phyloP scores from a whole-genome alignment of 2,113 vertebrate species.

The Polypterus senegalus region DNA sequence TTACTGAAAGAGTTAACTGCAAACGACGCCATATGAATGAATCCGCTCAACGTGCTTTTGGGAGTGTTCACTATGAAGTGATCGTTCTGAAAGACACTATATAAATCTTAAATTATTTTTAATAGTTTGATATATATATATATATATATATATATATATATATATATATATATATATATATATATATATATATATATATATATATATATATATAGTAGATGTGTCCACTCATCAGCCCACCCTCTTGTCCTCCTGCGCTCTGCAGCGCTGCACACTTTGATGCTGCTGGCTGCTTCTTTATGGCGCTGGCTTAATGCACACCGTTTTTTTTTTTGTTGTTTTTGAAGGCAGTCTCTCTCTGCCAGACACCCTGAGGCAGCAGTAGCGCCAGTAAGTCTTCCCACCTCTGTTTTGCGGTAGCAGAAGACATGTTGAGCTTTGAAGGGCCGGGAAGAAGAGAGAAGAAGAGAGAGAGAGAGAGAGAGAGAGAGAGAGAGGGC shows the following conservation, averaged over 20 bases:
- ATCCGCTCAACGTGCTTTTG: neutral
- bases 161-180: no score
- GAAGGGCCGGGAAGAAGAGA: slow-evolving; percentile 41
- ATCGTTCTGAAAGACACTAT: neutral
- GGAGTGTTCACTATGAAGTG: neutral
- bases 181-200: no score
- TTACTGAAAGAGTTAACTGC: neutral
- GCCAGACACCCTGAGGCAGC: slow-evolving; percentile 71
- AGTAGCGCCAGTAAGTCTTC: slow-evolving; percentile 69
- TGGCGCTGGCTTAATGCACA: slow-evolving; percentile 37
- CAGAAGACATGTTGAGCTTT: slow-evolving; percentile 70
- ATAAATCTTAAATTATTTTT: no score
- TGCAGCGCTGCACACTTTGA: slow-evolving; percentile 32
- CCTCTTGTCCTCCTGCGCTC: no score
- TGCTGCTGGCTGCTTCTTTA: slow-evolving; percentile 34
- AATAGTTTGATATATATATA: no score
- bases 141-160: no score
- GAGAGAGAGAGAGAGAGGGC: slow-evolving; percentile 23
- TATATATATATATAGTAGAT: no score
- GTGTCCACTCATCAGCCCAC: no score
- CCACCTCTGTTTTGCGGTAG: slow-evolving; percentile 74
- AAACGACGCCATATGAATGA: neutral
- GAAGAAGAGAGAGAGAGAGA: slow-evolving; percentile 22
- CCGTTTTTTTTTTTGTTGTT: slow-evolving; percentile 34
- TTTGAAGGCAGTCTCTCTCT: slow-evolving; percentile 58